phyloP scores from a whole-genome alignment of 2,888 invertebrate genomes.

The Agapostemon virescens region DNA sequence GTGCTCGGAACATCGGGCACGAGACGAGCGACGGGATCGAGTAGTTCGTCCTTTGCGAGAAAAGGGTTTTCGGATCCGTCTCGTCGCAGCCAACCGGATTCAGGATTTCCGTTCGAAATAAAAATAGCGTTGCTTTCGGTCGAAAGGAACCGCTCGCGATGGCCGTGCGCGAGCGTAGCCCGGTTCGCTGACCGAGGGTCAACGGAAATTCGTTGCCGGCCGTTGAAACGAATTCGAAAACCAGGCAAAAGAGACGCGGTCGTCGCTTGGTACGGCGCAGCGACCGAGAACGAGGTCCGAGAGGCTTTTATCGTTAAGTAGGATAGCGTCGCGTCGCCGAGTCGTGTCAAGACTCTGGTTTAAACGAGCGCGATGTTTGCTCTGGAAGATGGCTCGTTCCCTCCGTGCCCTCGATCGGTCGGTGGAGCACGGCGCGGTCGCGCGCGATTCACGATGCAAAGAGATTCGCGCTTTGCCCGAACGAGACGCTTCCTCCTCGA shows the following conservation, averaged over 20 bases:
- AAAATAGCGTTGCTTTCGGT: background rate
- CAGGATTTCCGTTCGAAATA: background rate
- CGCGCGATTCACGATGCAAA: background rate
- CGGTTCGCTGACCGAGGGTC: background rate
- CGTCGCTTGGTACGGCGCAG: background rate
- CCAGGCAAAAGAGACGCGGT: background rate
- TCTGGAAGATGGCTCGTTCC: slow-evolving; percentile 67
- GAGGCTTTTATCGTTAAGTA: slow-evolving; percentile 73
- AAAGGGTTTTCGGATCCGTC: too few relatives aligned
- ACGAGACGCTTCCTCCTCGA: background rate
- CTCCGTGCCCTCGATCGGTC: slow-evolving; percentile 52
- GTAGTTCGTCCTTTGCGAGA: background rate
- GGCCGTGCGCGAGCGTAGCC: background rate
- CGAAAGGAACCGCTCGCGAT: background rate
- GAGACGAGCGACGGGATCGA: background rate
- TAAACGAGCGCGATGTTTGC: slow-evolving; percentile 75
- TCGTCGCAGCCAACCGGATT: background rate
- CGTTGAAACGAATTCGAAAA: background rate
- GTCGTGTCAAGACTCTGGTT: slow-evolving; percentile 57
- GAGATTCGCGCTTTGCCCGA: background rate
- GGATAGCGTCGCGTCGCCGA: slow-evolving; percentile 66
- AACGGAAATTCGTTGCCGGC: background rate
- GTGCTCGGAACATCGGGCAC: background rate
- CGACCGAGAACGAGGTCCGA: slow-evolving; percentile 34
- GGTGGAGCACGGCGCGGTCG: background rate